Evolutionary conservation across 2,888 invertebrate species (phyloP).

Genomic region (Agrilus biguttatus): DNA sequence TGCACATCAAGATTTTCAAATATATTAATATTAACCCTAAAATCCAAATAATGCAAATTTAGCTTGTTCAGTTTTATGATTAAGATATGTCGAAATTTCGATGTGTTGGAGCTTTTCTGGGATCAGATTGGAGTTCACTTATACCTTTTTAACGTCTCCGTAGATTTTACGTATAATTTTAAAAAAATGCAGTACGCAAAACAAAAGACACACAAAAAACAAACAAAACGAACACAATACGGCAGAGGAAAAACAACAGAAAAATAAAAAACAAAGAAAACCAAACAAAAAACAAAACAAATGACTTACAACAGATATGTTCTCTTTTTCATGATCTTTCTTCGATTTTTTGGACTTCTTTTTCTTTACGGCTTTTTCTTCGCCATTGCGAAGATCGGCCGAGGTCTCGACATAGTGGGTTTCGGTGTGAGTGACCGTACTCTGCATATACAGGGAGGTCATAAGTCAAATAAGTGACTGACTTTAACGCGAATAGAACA

Average conservation of each 20-base stretch:
- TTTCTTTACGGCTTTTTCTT: constrained; percentile 30
- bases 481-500: no score
- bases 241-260: constrained; percentile 2
- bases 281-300: constrained; percentile 4
- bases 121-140: no score
- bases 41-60: no score
- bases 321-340: constrained; percentile 49
- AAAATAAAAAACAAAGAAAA: constrained; percentile 8
- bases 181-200: no score
- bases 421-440: constrained; percentile 21
- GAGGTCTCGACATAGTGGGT: constrained; percentile 24
- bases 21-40: no score
- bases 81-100: no score
- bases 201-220: constrained; percentile 4
- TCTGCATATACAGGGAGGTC: constrained; percentile 19
- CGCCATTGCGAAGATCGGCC: constrained; percentile 19
- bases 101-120: no score
- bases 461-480: not conserved
- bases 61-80: no score
- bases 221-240: no score
- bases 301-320: constrained; percentile 50
- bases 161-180: no score
- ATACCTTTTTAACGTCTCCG: no score
- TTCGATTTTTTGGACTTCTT: constrained; percentile 49
- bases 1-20: no score